Conservation (phyloP, 2,888 invertebrate species). For the Osmoderma eremita region DNA sequence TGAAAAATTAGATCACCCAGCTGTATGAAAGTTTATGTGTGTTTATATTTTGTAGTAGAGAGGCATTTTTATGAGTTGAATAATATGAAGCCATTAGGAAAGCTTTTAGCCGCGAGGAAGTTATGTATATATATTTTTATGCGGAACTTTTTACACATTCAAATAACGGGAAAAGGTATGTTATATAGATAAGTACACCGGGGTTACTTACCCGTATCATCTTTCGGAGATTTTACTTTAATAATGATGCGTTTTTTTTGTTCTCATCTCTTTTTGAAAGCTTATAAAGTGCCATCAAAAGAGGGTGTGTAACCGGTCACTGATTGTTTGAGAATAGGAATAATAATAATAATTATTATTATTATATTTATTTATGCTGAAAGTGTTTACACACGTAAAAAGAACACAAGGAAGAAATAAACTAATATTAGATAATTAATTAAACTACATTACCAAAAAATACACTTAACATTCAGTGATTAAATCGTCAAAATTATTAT, state of each 20-base stretch:
- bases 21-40: constrained; percentile 53
- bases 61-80: constrained; percentile 57
- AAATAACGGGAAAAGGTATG: constrained; percentile 32
- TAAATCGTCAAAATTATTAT: too few relatives aligned
- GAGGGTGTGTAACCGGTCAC: too few relatives aligned
- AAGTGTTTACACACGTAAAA: too few relatives aligned
- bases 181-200: constrained; percentile 25
- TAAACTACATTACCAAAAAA: too few relatives aligned
- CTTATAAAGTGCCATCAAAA: too few relatives aligned
- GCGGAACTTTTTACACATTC: constrained; percentile 36
- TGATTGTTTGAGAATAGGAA: too few relatives aligned
- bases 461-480: too few relatives aligned
- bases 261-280: not conserved
- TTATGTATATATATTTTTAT: constrained; percentile 37
- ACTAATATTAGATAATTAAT: too few relatives aligned
- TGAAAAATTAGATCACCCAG: constrained; percentile 55
- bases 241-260: constrained; percentile 6
- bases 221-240: constrained; percentile 9
- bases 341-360: too few relatives aligned
- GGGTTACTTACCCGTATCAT: constrained; percentile 15
- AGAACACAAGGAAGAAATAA: too few relatives aligned
- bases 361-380: too few relatives aligned
- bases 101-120: constrained; percentile 55
- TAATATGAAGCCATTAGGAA: constrained; percentile 57
- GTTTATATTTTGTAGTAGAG: constrained; percentile 53